Base-by-base conservation (phyloP, 2,888 invertebrate species). In the Andrena dorsata region DNA sequence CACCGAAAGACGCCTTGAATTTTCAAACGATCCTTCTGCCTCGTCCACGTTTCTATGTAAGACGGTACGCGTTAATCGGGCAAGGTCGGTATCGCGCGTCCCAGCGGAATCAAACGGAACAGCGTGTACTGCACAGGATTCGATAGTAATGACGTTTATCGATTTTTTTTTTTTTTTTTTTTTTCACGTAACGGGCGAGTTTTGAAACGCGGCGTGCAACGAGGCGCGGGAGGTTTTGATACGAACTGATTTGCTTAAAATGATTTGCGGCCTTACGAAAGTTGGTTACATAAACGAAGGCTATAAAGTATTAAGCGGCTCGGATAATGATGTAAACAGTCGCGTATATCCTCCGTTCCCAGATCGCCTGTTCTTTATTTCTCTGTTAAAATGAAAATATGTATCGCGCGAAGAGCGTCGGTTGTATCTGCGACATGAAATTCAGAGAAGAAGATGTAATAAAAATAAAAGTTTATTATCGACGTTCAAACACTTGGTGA, bases 281-380 rank as follows among this genome's bases (percentile, higher is more conserved):
- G 71, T 71, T 10, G 13, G 76, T 82, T 80, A 76, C 47, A 68
- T 80, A 82, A 82, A 82, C 41, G 80, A 63, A 71, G 41, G 75
- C 71, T 76, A 76, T 35, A 76, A 69, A 60, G 53, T 49, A 76
- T 76, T 73, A 76, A 76, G 69, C 73, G 60, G 73, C 75, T 73
- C 49, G 26, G 23, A 76, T 23, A 60, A 51, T 64, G 69, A 69
- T 81, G 81, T 70, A 80, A 82, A 76, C 81, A 83, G 30, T 69
- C 47, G 32, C 60, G 41, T 35, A 35, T 60, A 28, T 51, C 10
- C 60, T n/a, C 23, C 13, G 13, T 0, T 23, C 23, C 56, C 10
- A 56, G 23, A 56, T 56, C 56, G 3, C 41, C 13, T 66, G 6
- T 47, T 65, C 16, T 69, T 23, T 26, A 1, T 3, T 10, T 16